Base-by-base conservation (phyloP, 2,113 vertebrate genomes). In the Hippocampus zosterae region DNA sequence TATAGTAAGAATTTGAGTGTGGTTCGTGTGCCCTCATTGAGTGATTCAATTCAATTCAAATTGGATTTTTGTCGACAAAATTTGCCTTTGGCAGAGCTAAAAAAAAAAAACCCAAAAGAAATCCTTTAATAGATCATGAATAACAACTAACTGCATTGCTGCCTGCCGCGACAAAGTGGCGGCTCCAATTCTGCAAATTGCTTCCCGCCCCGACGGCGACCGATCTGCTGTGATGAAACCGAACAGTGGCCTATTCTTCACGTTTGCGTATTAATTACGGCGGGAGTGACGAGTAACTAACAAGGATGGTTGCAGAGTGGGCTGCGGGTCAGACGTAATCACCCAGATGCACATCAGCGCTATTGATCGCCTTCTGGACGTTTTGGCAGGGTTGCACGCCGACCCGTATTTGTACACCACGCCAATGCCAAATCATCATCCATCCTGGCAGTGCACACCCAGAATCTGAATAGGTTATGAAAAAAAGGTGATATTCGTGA, bases 301-400 rank as follows among this genome's bases (percentile, higher is more conserved):
- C 79, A 75, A 72, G 68, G 65, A 77, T 73, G 68, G 29, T 57
- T 65, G 71, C 57, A 52, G 27, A 68, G 48, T 61, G 69, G 77
- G 70, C 77, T 81, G 60, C 78, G 52, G 8, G 69, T 87, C 78
- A 81, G 48, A 57, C 72, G 46, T 82, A 83, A 86, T 87, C 82
- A 84, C 74, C 33, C 75, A 81, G 81, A 84, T 84, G 77, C 81
- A 81, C 82, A 73, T 88, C 78, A 75, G 66, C 75, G 61, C 59
- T 80, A 87, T 88, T 74, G 74, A 88, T 88, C 69, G 5, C 56
- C 52, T 69, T 73, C 63, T 6, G 23, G 40, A 72, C 75, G 11
- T n/a, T 84, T 77, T 81, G 76, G 83, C 77, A 81, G 23, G 55
- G 55, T 5, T 12, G 55, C 23, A 63, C 67, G 48, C 69, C 72